Evolutionary conservation across 1,140 invertebrate species (phyloP).

Genomic region (Anastatus disparis): DNA sequence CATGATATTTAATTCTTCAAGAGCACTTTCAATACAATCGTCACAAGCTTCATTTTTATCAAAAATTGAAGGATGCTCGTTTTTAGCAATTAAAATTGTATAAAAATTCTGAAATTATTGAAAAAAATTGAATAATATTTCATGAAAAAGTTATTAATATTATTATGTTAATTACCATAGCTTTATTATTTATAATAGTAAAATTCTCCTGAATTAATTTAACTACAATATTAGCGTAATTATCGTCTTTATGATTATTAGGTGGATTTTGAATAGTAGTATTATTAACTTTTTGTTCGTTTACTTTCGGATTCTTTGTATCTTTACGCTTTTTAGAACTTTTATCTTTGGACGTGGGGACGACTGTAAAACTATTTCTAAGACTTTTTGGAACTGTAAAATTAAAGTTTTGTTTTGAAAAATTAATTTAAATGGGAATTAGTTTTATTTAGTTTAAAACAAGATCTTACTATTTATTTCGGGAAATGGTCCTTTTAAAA

Average conservation of each 20-base stretch:
- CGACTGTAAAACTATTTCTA: neutral
- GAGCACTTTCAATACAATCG: constrained; percentile 3
- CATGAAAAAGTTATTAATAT: neutral
- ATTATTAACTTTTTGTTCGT: neutral
- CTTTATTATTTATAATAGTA: neutral
- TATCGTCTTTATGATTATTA: neutral
- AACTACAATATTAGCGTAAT: neutral
- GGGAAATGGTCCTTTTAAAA: constrained; percentile 10
- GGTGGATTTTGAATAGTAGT: neutral
- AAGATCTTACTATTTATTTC: constrained; percentile 13
- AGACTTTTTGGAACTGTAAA: constrained; percentile 14
- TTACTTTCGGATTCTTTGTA: neutral
- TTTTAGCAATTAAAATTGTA: constrained; percentile 1
- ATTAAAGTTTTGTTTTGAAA: neutral
- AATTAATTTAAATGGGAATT: neutral
- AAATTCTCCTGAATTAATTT: constrained; percentile 23
- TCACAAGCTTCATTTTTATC: constrained; percentile 22
- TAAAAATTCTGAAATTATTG: constrained; percentile 26
- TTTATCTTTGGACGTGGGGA: neutral
- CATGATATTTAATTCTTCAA: neutral
- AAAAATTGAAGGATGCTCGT: neutral
- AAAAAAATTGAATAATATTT: neutral
- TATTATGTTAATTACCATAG: neutral
- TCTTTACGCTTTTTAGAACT: neutral
- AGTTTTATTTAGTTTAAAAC: neutral